Evolutionary conservation across 2,113 vertebrate genomes (phyloP), one percentile per base, ranked within the genome.

Genomic region (Cyanoramphus novaezelandiae): DNA sequence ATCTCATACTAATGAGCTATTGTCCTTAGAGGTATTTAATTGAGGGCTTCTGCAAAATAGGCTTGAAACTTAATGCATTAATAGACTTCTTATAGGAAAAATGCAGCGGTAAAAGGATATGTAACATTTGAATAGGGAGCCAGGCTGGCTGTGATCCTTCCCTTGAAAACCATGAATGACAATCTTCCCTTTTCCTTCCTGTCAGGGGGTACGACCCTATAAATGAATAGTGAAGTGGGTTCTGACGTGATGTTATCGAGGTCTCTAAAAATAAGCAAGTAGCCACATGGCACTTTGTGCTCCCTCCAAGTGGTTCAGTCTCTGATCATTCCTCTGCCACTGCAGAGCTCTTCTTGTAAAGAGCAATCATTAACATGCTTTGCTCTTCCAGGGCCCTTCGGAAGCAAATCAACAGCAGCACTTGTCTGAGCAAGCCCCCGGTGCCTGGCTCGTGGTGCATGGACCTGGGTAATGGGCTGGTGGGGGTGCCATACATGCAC

Each of bases 21-120:
- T 88, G 76, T 96, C 90, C 85, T 95, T 33, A 64, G 79, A 81
- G 79, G 80, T 90, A 39, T 81, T 96, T 94, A 90, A 93, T 90
- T 88, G 82, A 68, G 86, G 33, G 29, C 68, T 75, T 63, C 50
- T 62, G 29, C 37, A 68, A 90, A 86, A 74, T 31, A 44, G 12
- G 64, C 71, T 94, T 28, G 11, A 57, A 88, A 71, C n/a, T 49
- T 31, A 37, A 55, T n/a, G 33, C 63, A 60, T 68, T 75, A 59
- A 41, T 23, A 47, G 49, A 57, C 46, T 53, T 76, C 23, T 6
- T 41, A 5, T 8, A 2, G 18, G 63, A 60, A 64, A 74, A 82
- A 35, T 2, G 3, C n/a, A 43, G 27, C 39, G 63, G 37, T 35
- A 10, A 63, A 46, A 82, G 49, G 53, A 17, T 16, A 2, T 4